A percentile compares a stretch with the other conserved stretches of the same genome.
These are phyloP conservation scores for Hermaeophaga mercurialis DNA, from an alignment of 2,888 invertebrate species.

Conservation along the genomic window DNA sequence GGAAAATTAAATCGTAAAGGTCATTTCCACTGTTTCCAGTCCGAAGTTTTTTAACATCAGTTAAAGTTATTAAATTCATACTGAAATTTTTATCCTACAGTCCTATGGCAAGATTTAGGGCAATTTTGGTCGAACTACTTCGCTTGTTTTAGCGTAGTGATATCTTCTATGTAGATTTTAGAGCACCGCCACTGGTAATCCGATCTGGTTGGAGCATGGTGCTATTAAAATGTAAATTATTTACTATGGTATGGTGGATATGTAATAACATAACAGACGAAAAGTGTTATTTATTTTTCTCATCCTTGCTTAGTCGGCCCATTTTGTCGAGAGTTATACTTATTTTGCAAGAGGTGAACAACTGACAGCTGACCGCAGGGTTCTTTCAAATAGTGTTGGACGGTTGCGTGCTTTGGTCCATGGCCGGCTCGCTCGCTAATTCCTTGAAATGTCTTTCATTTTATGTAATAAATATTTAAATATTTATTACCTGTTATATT, in stretches of 20 bases:
- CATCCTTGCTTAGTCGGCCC: slow-evolving; percentile 13
- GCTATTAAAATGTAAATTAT: slow-evolving; percentile 31
- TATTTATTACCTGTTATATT: too few relatives aligned
- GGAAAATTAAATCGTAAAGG: too few relatives aligned
- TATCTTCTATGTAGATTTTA: too few relatives aligned
- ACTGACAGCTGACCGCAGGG: slow-evolving; percentile 12
- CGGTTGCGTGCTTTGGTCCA: neutral
- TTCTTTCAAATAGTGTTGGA: neutral
- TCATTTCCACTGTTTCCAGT: too few relatives aligned
- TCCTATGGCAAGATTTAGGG: too few relatives aligned
- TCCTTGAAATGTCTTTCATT: too few relatives aligned
- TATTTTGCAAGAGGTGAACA: slow-evolving; percentile 17
- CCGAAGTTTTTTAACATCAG: too few relatives aligned
- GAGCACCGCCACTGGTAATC: slow-evolving; percentile 1
- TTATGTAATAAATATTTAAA: too few relatives aligned
- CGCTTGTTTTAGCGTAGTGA: too few relatives aligned
- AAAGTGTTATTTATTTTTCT: slow-evolving; percentile 25
- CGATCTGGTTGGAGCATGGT: slow-evolving; percentile 1
- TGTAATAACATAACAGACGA: slow-evolving; percentile 31
- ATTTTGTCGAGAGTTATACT: slow-evolving; percentile 7
- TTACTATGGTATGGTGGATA: slow-evolving; percentile 19
- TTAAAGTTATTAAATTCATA: too few relatives aligned
- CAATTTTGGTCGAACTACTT: too few relatives aligned
- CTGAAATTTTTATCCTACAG: too few relatives aligned
- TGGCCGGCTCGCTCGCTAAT: neutral